Base-by-base conservation (phyloP, 1,140 invertebrate genomes). In the Dysdera silvatica region DNA sequence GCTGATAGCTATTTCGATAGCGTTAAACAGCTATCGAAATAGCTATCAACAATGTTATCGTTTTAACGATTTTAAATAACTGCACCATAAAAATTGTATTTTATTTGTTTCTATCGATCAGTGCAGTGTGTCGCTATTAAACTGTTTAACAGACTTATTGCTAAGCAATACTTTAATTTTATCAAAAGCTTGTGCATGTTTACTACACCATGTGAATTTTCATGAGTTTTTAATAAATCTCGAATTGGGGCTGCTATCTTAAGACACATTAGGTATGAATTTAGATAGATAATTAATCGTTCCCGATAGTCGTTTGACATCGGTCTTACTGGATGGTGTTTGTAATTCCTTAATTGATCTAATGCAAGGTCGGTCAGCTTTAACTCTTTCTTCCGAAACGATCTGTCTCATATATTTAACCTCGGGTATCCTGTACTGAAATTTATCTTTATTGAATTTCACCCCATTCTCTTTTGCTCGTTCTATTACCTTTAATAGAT, bases 361-460 rank as follows among this genome's bases (percentile, higher is more conserved):
- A 2, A 67, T 61, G 55, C 77, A 77, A 7, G 66, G 61, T 16
- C 69, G 71, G 63, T 78, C 76, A 41, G 72, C 60, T 48, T 67
- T 66, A 23, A 62, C 47, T 18, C 51, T 52, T 31, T 40, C 20
- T 28, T 52, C 29, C n/a, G 64, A 52, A 12, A 61, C 24, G 24
- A 53, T 16, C 5, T 14, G 12, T 2, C 59, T 24, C 28, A 61
- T 32, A 53, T 61, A 61, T 20, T 47, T 61, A 5, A 61, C 41
- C 33, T 53, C 48, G 14, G 3, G 12, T 3, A 53, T 29, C 24
- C 41, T 33, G 12, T n/a, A 61, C 24, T 61, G 26, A 31, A 52
- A 41, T 68, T 78, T 80, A 10, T 70, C 68, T 33, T 60, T 65
- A 68, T 78, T 76, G 40, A 78, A 68, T 51, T 71, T 73, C 14